Evolutionary conservation across 2,888 invertebrate genomes (phyloP).

Genomic region (Pegoplata infirma): DNA sequence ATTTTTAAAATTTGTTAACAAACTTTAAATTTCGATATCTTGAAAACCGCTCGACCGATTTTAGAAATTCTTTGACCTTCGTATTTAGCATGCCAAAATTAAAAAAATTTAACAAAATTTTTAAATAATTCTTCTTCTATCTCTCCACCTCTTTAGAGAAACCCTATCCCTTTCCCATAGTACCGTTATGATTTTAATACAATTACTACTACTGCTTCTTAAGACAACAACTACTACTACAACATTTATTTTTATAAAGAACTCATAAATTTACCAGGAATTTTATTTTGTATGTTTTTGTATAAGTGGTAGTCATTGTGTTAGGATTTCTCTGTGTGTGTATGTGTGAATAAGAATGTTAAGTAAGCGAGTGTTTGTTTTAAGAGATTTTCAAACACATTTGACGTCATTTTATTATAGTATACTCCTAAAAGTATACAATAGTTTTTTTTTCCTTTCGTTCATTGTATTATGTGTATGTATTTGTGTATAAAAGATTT

Average conservation of each 20-base stretch:
- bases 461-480: not conserved
- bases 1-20: no score
- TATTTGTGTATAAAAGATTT: not conserved
- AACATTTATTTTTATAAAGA: conserved; percentile 29
- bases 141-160: no score
- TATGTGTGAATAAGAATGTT: not conserved
- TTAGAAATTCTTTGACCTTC: no score
- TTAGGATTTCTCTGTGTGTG: not conserved
- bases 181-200: not conserved
- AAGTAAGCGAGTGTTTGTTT: not conserved
- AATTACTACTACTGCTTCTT: not conserved
- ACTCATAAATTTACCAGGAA: conserved; percentile 48
- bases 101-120: no score
- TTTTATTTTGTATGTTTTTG: conserved; percentile 7
- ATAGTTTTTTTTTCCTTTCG: not conserved
- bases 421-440: not conserved
- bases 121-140: no score
- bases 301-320: not conserved
- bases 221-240: not conserved
- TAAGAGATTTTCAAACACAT: conserved; percentile 25
- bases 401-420: conserved; percentile 48
- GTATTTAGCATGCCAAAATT: no score
- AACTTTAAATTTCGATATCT: no score
- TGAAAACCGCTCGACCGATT: no score
- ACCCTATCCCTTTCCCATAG: no score